Conservation (phyloP, 2,113 vertebrate genomes). For the Varanus salvator region DNA sequence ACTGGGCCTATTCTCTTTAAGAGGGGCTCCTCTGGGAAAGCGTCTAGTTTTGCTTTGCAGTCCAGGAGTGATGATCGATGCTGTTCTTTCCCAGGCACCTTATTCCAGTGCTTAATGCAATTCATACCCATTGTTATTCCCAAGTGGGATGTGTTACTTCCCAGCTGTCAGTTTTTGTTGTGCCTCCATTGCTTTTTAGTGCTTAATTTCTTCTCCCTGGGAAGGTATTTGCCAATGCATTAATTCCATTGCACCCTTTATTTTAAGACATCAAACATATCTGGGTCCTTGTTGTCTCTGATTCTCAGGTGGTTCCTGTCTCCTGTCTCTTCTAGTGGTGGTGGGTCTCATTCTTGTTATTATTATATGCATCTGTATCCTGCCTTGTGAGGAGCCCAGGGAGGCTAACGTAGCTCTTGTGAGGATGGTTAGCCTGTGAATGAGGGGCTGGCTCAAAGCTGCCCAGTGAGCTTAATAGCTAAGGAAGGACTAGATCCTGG, state of each 20-base stretch:
- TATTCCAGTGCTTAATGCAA: slow-evolving; percentile 29
- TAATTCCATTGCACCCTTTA: slow-evolving; percentile 22
- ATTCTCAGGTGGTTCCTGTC: neutral
- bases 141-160: slow-evolving; percentile 38
- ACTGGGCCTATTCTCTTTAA: neutral
- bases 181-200: slow-evolving; percentile 11
- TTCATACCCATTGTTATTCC: slow-evolving; percentile 37
- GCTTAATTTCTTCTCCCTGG: slow-evolving; percentile 21
- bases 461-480: too few relatives aligned
- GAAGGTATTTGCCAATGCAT: slow-evolving; percentile 28
- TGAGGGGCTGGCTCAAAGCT: too few relatives aligned
- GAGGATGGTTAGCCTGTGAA: too few relatives aligned
- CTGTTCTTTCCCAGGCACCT: slow-evolving; percentile 4
- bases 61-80: neutral
- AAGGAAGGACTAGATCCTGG: too few relatives aligned
- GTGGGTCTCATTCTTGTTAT: neutral
- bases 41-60: slow-evolving; percentile 11
- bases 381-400: too few relatives aligned
- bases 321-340: neutral
- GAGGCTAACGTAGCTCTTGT: too few relatives aligned
- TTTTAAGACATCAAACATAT: slow-evolving; percentile 13
- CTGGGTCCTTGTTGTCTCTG: neutral
- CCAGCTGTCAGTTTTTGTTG: slow-evolving; percentile 40
- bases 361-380: too few relatives aligned
- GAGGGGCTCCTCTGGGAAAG: neutral